Conservation (phyloP, 2,888 invertebrate genomes). For the Pelosia muscerda region DNA sequence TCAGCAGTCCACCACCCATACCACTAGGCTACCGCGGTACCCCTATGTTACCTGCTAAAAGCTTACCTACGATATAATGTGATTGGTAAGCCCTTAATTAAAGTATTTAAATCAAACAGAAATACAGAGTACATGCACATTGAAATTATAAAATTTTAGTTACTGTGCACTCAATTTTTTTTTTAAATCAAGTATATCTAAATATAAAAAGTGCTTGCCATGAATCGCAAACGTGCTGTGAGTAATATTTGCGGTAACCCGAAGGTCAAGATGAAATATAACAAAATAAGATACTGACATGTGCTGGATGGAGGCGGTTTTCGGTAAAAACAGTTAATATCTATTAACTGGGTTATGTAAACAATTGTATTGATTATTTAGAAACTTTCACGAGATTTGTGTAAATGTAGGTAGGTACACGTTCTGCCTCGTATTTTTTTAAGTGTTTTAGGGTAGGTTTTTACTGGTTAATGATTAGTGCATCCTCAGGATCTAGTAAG, state of each 20-base stretch:
- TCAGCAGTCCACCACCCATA: no score
- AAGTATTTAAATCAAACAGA: no score
- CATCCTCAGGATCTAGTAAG: no score
- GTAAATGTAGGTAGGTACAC: background rate
- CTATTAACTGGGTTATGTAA: constrained; percentile 42
- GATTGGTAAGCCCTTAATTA: no score
- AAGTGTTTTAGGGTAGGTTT: no score
- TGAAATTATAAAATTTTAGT: no score
- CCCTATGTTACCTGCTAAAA: no score
- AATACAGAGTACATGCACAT: no score
- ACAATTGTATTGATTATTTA: constrained; percentile 22
- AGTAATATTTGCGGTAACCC: background rate
- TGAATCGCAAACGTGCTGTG: background rate
- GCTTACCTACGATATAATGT: no score
- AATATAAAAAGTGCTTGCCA: background rate
- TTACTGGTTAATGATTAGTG: no score
- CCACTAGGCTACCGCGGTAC: no score
- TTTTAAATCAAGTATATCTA: background rate
- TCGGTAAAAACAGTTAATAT: constrained; percentile 30
- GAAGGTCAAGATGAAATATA: constrained; percentile 1
- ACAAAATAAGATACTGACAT: constrained; percentile 24
- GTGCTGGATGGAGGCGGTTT: constrained; percentile 48
- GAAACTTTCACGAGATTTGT: background rate
- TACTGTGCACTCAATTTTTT: no score
- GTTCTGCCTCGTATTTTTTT: background rate